Conservation (phyloP, 2,113 vertebrate species). For the Motacilla tschutschensis region DNA sequence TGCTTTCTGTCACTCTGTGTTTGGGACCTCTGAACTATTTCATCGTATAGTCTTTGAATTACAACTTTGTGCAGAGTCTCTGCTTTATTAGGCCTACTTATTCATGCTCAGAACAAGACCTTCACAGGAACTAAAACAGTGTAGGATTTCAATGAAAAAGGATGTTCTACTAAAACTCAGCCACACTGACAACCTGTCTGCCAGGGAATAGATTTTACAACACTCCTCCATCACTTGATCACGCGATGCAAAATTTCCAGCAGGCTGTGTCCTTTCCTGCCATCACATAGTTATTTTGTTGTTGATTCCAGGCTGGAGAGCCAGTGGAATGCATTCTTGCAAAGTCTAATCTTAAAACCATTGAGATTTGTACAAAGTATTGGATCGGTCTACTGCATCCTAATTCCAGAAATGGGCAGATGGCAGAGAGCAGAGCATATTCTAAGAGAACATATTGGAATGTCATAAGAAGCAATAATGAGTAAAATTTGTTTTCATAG, state of each 20-base stretch:
- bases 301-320: background rate
- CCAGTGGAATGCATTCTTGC: conserved; percentile 21
- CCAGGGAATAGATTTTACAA: background rate
- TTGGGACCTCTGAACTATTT: background rate
- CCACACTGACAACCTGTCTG: background rate
- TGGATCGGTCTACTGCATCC: background rate
- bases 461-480: conserved; percentile 30
- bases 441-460: conserved; percentile 30
- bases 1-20: background rate
- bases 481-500: conserved; percentile 40
- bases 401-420: conserved; percentile 25
- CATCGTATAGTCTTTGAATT: background rate
- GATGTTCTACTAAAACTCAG: background rate
- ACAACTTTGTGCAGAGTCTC: background rate
- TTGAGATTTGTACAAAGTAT: background rate
- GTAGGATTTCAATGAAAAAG: background rate
- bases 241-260: conserved; percentile 14
- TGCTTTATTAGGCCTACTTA: background rate
- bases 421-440: background rate
- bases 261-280: background rate
- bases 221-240: background rate
- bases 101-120: background rate
- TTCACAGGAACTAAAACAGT: background rate
- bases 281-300: conserved; percentile 15
- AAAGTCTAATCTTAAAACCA: conserved; percentile 27